These are phyloP conservation scores for Lynx canadensis DNA, from an alignment of 2,113 vertebrate species.

Conservation along the genomic window DNA sequence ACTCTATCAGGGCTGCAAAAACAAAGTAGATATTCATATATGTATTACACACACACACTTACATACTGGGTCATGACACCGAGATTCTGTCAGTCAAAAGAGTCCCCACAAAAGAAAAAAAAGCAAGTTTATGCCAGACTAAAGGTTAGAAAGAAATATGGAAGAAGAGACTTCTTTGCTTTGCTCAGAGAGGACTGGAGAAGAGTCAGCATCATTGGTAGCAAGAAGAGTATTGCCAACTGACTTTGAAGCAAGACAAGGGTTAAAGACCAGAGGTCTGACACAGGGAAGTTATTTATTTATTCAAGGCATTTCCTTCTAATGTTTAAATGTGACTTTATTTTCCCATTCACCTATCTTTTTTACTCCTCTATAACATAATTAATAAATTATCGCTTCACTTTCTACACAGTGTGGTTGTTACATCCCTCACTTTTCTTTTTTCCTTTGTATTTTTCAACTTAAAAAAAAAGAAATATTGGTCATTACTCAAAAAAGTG, in stretches of 20 bases:
- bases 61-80: background rate
- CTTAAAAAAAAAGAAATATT: background rate
- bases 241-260: background rate
- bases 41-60: background rate
- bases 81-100: background rate
- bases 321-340: background rate
- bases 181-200: background rate
- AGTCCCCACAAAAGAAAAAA: background rate
- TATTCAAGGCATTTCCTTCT: background rate
- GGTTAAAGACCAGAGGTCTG: background rate
- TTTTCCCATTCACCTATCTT: background rate
- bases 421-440: background rate
- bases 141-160: background rate
- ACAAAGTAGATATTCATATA: background rate
- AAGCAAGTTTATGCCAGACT: background rate
- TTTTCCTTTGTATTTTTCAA: background rate
- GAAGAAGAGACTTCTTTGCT: background rate
- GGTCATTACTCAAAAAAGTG: background rate
- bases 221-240: background rate
- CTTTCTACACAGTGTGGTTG: background rate
- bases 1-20: background rate
- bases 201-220: background rate
- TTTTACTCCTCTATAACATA: background rate
- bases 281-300: background rate
- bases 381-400: background rate